A percentile compares a stretch with the other conserved stretches of the same genome.
These are phyloP conservation scores for Rhagonycha lutea DNA, from an alignment of 2,888 invertebrate species.

Conservation along the genomic window DNA sequence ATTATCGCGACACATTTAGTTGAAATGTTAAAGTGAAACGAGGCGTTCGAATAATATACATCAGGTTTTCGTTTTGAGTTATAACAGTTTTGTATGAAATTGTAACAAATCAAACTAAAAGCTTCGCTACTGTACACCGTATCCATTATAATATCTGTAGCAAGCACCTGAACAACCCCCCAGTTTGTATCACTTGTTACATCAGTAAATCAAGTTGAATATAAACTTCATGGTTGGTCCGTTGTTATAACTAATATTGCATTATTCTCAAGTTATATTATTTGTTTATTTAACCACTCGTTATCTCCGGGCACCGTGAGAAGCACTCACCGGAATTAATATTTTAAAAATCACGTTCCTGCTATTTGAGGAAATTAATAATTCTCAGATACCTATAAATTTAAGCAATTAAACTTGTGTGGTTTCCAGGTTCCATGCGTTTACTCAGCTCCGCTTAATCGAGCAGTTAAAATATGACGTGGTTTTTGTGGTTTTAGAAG, in stretches of 20 bases:
- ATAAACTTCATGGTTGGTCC: background rate
- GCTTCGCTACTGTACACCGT: background rate
- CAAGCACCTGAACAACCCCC: background rate
- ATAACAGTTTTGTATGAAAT: background rate
- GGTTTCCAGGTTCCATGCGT: background rate
- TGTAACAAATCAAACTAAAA: constrained; percentile 1
- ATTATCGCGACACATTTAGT: background rate
- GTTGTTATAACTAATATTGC: background rate
- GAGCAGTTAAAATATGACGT: background rate
- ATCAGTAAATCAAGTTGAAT: background rate
- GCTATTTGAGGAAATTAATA: background rate
- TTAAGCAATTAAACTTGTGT: background rate
- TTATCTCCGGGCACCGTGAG: background rate
- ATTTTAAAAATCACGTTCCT: background rate
- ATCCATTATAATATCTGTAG: background rate
- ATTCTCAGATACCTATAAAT: background rate
- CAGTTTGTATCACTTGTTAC: background rate
- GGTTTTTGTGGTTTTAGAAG: background rate
- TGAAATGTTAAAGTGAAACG: background rate
- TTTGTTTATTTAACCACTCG: background rate
- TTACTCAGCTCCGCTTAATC: background rate
- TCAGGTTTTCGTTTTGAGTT: background rate
- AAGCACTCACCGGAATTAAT: background rate
- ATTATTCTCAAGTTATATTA: background rate
- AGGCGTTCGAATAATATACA: background rate